Evolutionary conservation across 2,888 invertebrate genomes (phyloP).

Genomic region (Epistrophe grossulariae): DNA sequence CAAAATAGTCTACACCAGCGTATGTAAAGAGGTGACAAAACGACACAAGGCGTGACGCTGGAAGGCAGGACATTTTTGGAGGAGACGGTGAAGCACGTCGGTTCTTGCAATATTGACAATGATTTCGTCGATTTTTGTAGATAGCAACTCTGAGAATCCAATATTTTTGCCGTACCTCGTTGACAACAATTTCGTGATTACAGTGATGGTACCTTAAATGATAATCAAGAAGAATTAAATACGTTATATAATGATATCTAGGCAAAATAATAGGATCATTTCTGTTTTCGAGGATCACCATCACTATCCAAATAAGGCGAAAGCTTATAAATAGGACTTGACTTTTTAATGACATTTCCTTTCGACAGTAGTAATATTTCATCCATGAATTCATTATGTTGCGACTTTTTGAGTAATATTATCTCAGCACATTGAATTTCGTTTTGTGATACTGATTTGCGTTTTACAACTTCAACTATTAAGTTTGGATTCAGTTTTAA

Average conservation of each 20-base stretch:
- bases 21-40: no score
- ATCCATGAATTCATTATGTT: background rate
- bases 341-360: conserved; percentile 6
- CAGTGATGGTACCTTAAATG: conserved; percentile 23
- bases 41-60: no score
- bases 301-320: conserved; percentile 14
- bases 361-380: background rate
- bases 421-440: no score
- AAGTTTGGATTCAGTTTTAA: background rate
- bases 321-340: conserved; percentile 15
- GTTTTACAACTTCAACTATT: background rate
- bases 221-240: conserved; percentile 17
- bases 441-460: no score
- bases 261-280: conserved; percentile 10
- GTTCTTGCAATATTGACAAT: background rate
- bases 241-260: background rate
- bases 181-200: conserved; percentile 10
- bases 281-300: background rate
- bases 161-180: conserved; percentile 9
- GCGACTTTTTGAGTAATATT: no score
- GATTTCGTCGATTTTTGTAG: background rate
- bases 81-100: background rate
- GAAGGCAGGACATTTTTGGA: background rate
- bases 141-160: conserved; percentile 32
- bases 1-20: conserved; percentile 31